Base-by-base conservation (phyloP, 2,797 vertebrate genomes). In the Ambastaia sidthimunki region DNA sequence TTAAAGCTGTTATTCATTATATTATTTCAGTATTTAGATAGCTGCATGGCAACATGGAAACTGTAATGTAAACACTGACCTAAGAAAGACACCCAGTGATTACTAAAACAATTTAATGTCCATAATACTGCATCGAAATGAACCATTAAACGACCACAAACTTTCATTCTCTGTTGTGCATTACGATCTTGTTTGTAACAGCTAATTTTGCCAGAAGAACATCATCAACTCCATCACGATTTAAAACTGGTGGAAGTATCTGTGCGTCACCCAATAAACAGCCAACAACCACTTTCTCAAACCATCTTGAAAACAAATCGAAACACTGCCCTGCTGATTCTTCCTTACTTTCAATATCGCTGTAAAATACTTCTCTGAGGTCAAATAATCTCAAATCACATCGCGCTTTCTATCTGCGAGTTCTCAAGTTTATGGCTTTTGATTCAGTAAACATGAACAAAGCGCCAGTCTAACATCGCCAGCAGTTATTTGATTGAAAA, bases 121-220 rank as follows among this genome's bases (percentile, higher is more conserved):
- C 18, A 60, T 70, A 77, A 73, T 66, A 80, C 77, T 80, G 70
- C 69, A 72, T 79, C 48, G 31, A 59, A 28, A 28, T 3, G 50
- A 76, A 23, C 63, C 60, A 12, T 37, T 37, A 18, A 0, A 3
- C 34, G 70, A 52, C 7, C 28, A 5, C 76, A 1, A 1, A 16
- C 55, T 62, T 57, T 9, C n/a, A 21, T 57, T 71, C 55, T 25
- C 0, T 11, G 28, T 47, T 60, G 60, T 63, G 60, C 60, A 63
- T 63, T 63, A 11, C 16, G 0, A 37, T 63, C 34, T 37, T 19
- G 3, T 65, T 65, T 19, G 9, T 11, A 7, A 63, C 31, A 31
- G 60, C 28, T n/a, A 63, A 37, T 16, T 28, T 4, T 34, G 60
- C 28, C 60, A 63, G n/a, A 18, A 19, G 9, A 65, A 4, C 31